A percentile compares a stretch with the other conserved stretches of the same genome.
Conservation (phyloP, 1,140 invertebrate genomes). For the Macrobrachium rosenbergii region DNA sequence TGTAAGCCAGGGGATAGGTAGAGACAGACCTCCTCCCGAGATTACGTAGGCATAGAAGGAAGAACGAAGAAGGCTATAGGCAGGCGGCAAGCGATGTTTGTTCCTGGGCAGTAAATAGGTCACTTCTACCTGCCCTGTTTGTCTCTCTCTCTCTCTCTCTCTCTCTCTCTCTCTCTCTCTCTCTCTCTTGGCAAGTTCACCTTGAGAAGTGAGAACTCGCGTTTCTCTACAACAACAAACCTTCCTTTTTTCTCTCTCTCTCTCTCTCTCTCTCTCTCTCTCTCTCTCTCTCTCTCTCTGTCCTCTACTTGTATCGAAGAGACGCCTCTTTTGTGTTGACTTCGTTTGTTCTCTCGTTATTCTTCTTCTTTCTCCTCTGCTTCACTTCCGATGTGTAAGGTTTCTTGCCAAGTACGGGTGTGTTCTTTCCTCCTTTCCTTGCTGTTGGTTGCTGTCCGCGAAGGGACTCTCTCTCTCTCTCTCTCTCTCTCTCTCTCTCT, state of each 20-base stretch:
- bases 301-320: no score
- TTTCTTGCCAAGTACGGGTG: background rate
- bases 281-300: background rate
- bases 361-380: background rate
- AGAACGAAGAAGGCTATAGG: background rate
- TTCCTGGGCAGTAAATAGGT: constrained; percentile 60
- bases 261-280: constrained; percentile 31
- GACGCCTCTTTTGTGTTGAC: background rate
- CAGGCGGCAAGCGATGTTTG: constrained; percentile 43
- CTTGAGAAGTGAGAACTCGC: constrained; percentile 14
- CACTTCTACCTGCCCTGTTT: constrained; percentile 59
- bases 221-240: background rate
- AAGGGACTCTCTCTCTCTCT: no score
- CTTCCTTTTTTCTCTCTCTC: background rate
- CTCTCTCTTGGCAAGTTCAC: constrained; percentile 53
- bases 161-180: no score
- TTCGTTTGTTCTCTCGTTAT: background rate
- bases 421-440: background rate
- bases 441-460: no score
- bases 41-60: constrained; percentile 7
- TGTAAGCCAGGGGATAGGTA: background rate
- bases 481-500: no score
- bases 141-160: no score
- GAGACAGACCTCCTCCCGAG: background rate
- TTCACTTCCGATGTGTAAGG: background rate